Evolutionary conservation across 2,113 vertebrate species (phyloP), one percentile per base, ranked within the genome.

Genomic region (Leptodactylus fuscus): DNA sequence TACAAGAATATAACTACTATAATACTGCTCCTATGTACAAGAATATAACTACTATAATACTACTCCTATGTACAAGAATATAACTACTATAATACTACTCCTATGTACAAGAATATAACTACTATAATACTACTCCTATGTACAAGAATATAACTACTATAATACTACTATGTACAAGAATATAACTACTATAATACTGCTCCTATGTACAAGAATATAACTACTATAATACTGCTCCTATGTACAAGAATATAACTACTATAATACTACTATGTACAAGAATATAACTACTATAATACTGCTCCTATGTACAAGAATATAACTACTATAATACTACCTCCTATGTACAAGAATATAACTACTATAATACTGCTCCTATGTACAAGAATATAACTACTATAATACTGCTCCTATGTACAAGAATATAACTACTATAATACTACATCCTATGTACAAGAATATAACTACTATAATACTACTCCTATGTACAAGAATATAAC

Each of bases 81-180:
- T n/a, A n/a, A n/a, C n/a, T n/a, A n/a, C n/a, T n/a, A n/a, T n/a
- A n/a, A n/a, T n/a, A n/a, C n/a, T n/a, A n/a, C n/a, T n/a, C n/a
- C n/a, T n/a, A n/a, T n/a, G n/a, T n/a, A n/a, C n/a, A n/a, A n/a
- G n/a, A n/a, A n/a, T n/a, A n/a, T n/a, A n/a, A n/a, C n/a, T n/a
- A n/a, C n/a, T n/a, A n/a, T n/a, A n/a, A n/a, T n/a, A n/a, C n/a
- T n/a, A n/a, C n/a, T 6, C 49, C 49, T 60, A 27, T 60, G 15
- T 60, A 60, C 55, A 60, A 60, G 55, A 60, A 60, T 60, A 60
- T 60, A 60, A 60, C 55, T 60, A 60, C 55, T 60, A 60, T 60
- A 60, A 60, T 51, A 51, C 49, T 51, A 16, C n/a, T 18, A 34
- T 34, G 15, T 32, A 34, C n/a, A 34, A 55, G 51, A 55, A 55